Conservation (phyloP, 2,797 vertebrate species). For the Jordanella pulchra region DNA sequence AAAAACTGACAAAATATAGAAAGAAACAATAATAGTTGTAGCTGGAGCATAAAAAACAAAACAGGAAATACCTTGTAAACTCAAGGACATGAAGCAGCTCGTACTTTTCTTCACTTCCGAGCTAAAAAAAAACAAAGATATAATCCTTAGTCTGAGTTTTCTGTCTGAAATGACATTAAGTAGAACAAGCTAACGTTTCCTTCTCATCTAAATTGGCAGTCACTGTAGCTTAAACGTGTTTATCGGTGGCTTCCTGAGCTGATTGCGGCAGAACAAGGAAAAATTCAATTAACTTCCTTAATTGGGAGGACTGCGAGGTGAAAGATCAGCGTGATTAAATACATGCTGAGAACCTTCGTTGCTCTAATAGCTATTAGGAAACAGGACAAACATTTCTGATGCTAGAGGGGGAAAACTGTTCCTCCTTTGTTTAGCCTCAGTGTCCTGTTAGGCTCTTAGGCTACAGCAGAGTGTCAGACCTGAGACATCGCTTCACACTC, state of each 20-base stretch:
- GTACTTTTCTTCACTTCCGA: constrained; percentile 90
- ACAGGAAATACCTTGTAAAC: constrained; percentile 87
- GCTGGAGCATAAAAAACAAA: neutral
- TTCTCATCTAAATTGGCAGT: constrained; percentile 48
- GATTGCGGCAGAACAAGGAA: constrained; percentile 50
- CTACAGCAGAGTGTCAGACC: constrained; percentile 41
- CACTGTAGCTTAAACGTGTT: constrained; percentile 64
- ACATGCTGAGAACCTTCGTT: constrained; percentile 38
- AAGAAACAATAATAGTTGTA: constrained; percentile 21
- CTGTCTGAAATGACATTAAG: constrained; percentile 36
- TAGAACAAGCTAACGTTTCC: constrained; percentile 28
- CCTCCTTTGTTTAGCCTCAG: constrained; percentile 34
- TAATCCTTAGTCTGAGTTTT: constrained; percentile 18
- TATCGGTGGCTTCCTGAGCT: constrained; percentile 50
- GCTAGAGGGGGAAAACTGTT: constrained; percentile 12
- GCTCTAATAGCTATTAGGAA: constrained; percentile 61
- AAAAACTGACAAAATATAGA: constrained; percentile 10
- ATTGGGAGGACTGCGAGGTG: constrained; percentile 51
- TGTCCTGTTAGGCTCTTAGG: constrained; percentile 67
- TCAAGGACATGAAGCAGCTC: constrained; percentile 95
- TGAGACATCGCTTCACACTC: constrained; percentile 18
- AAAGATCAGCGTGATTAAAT: constrained; percentile 60
- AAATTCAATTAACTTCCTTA: constrained; percentile 69
- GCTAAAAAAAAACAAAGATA: constrained; percentile 69
- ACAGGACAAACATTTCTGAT: constrained; percentile 38